Conservation (phyloP, 2,888 invertebrate species). For the Tachina fera region DNA sequence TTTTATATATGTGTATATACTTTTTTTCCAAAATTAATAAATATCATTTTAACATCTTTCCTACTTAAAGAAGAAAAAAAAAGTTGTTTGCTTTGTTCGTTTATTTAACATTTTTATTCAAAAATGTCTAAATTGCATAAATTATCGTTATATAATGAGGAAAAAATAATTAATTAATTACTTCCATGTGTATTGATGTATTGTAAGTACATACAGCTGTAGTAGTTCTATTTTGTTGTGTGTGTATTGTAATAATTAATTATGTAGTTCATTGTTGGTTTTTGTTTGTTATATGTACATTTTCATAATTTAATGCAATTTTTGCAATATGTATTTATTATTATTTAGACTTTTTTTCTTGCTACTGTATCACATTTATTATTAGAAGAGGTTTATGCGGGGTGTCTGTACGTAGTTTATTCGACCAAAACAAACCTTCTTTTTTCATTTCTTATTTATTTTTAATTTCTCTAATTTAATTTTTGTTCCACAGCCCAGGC, state of each 20-base stretch:
- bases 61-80: constrained; percentile 55
- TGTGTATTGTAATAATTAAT: constrained; percentile 46
- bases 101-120: constrained; percentile 68
- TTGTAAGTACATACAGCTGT: background rate
- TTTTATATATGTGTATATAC: constrained; percentile 26
- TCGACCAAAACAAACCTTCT: constrained; percentile 42
- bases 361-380: constrained; percentile 78
- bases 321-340: constrained; percentile 46
- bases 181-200: background rate
- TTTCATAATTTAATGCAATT: constrained; percentile 53
- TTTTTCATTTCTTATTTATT: background rate
- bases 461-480: background rate
- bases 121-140: constrained; percentile 73
- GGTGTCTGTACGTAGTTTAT: constrained; percentile 69
- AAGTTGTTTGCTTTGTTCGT: constrained; percentile 22
- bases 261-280: constrained; percentile 46
- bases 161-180: constrained; percentile 21
- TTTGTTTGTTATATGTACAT: constrained; percentile 48
- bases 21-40: constrained; percentile 11
- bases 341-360: constrained; percentile 74
- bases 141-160: constrained; percentile 34
- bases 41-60: constrained; percentile 50
- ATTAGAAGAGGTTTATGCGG: constrained; percentile 76
- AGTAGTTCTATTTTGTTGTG: background rate
- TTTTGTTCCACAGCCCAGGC: constrained; percentile 34